Percentiles rank a stretch among this genome's conserved stretches.
Evolutionary conservation across 2,888 invertebrate species (phyloP).

Genomic region (Metopia argyrocephala): DNA sequence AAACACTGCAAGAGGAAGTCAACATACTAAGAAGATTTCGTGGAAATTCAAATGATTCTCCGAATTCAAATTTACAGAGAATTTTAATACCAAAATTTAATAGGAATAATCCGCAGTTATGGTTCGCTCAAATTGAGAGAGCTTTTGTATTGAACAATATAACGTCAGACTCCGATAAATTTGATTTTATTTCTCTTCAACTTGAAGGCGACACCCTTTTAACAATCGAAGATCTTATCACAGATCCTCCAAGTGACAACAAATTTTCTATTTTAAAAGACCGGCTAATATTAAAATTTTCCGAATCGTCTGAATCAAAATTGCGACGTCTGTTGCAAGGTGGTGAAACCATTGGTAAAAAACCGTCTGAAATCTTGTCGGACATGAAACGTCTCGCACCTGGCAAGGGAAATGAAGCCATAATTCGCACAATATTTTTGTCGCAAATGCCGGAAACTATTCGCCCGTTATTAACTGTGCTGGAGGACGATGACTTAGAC

Average conservation of each 20-base stretch:
- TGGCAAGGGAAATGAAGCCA: constrained; percentile 48
- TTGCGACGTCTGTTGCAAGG: constrained; percentile 54
- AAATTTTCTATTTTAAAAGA: constrained; percentile 28
- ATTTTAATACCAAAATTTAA: constrained; percentile 39
- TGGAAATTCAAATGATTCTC: not conserved
- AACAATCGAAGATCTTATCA: constrained; percentile 47
- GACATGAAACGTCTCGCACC: constrained; percentile 58
- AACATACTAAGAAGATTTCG: not conserved
- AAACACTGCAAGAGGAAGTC: not conserved
- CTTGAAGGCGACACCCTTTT: constrained; percentile 32
- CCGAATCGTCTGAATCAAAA: constrained; percentile 54
- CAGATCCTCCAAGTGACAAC: constrained; percentile 22
- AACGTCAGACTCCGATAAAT: constrained; percentile 27
- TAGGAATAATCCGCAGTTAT: constrained; percentile 22
- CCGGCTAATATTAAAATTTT: constrained; percentile 41
- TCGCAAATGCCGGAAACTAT: constrained; percentile 57
- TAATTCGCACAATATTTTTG: constrained; percentile 56
- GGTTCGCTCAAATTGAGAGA: constrained; percentile 36
- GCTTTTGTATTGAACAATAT: constrained; percentile 6
- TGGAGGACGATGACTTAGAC: constrained; percentile 31
- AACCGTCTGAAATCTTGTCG: constrained; percentile 53
- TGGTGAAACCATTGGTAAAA: constrained; percentile 49
- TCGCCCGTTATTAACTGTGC: constrained; percentile 41
- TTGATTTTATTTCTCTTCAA: not conserved
- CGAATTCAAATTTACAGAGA: constrained; percentile 9